Evolutionary conservation across 2,888 invertebrate genomes (phyloP), one percentile per base, ranked within the genome.

Genomic region (Andrena bucephala): DNA sequence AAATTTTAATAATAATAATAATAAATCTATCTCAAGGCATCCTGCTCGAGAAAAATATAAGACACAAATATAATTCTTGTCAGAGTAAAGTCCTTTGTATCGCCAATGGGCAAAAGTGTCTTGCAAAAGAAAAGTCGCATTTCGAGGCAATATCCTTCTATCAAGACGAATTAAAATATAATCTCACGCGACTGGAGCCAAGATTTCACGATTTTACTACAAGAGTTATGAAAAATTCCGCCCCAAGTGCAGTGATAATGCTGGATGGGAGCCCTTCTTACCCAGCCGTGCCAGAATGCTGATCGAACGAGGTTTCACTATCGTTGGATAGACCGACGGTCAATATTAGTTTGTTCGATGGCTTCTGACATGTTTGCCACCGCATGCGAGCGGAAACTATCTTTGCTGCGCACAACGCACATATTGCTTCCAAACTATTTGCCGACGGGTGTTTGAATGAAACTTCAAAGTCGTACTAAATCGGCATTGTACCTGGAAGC

Each of bases 321-420:
- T 27, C 67, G 50, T 62, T 24, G 60, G 48, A 76, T 62, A 85
- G 78, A 67, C 50, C 50, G 63, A 67, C 62, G 69, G 78, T 79
- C 81, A 86, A 87, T 86, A 84, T 86, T 87, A 74, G 76, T 84
- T 67, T 70, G 65, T 77, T 76, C 72, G 76, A 81, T 81, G 59
- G 77, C 73, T 85, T 62, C 75, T 48, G 67, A 63, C 77, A 68
- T 86, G 65, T 77, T 84, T 81, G 59, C 71, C 66, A 20, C 62
- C 48, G 42, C 62, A 62, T 65, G 27, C 63, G 60, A 81, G 75
- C 72, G 81, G 81, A 72, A 75, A 85, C 86, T 83, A 63, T 63
- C 67, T 65, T 62, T 70, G 33, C 50, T 57, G 36, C 60, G 29
- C 31, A 31, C 20, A 57, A 72, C 60, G 50, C 33, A 48, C 70